Evolutionary conservation across 2,888 invertebrate genomes (phyloP).

Genomic region (Drosophila yooni): DNA sequence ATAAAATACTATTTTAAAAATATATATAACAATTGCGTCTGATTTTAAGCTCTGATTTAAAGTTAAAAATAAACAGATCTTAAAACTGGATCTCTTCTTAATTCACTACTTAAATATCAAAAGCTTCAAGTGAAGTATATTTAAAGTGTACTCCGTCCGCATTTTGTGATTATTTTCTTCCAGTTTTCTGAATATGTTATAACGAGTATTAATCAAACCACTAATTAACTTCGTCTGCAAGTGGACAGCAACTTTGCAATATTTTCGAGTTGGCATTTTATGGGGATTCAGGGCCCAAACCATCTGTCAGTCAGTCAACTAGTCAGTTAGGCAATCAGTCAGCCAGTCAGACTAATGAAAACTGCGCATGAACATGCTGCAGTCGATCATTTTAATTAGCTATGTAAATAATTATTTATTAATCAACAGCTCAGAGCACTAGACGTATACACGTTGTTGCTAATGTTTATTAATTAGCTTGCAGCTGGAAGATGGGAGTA

Average conservation of each 20-base stretch:
- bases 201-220: slow-evolving; percentile 46
- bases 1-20: background rate
- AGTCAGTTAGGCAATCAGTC: slow-evolving; percentile 1
- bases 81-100: background rate
- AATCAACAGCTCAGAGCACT: slow-evolving; percentile 42
- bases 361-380: slow-evolving; percentile 67
- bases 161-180: slow-evolving; percentile 29
- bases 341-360: slow-evolving; percentile 56
- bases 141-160: background rate
- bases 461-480: slow-evolving; percentile 65
- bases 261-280: slow-evolving; percentile 36
- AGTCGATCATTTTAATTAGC: slow-evolving; percentile 65
- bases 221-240: slow-evolving; percentile 52
- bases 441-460: slow-evolving; percentile 20
- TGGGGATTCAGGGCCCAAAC: slow-evolving; percentile 26
- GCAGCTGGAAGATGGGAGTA: background rate
- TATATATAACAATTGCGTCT: background rate
- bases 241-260: slow-evolving; percentile 29
- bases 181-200: slow-evolving; percentile 50
- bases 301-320: background rate
- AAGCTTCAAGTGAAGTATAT: slow-evolving; percentile 13
- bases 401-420: slow-evolving; percentile 71
- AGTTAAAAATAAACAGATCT: background rate
- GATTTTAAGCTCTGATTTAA: background rate
- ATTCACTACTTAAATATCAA: background rate